Conservation (phyloP, 2,797 vertebrate species). For the Vespertilio murinus region DNA sequence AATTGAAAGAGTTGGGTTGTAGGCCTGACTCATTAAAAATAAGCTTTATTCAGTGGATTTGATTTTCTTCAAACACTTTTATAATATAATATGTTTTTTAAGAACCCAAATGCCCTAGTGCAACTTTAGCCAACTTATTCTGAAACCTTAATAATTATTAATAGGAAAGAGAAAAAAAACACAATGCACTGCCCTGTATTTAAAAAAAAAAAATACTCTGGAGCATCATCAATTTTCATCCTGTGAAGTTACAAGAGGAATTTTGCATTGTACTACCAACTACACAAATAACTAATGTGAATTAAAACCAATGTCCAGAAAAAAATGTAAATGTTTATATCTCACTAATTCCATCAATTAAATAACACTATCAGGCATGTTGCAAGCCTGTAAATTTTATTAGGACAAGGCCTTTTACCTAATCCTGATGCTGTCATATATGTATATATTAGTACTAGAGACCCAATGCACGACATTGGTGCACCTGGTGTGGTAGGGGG, state of each 20-base stretch:
- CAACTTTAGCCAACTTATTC: not conserved
- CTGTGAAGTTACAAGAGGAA: not conserved
- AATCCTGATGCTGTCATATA: not conserved
- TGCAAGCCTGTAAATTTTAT: not conserved
- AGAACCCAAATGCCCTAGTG: not conserved
- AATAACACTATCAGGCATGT: not conserved
- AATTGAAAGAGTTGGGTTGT: not conserved
- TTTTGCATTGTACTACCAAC: not conserved
- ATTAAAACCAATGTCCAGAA: conserved; percentile 5
- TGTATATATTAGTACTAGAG: not conserved
- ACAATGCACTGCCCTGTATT: not conserved
- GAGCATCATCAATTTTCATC: not conserved
- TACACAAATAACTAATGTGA: not conserved
- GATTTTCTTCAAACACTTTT: not conserved
- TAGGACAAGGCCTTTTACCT: not conserved
- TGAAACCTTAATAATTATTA: not conserved
- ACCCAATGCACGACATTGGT: too few relatives aligned
- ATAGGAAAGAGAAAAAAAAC: not conserved
- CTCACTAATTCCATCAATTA: not conserved
- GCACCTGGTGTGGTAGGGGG: too few relatives aligned
- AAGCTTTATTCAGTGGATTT: not conserved
- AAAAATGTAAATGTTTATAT: not conserved
- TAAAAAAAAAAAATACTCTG: not conserved
- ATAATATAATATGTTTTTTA: not conserved
- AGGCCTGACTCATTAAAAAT: not conserved